These are phyloP conservation scores for Enchytraeus crypticus DNA, from an alignment of 2,888 invertebrate species.

Conservation along the genomic window DNA sequence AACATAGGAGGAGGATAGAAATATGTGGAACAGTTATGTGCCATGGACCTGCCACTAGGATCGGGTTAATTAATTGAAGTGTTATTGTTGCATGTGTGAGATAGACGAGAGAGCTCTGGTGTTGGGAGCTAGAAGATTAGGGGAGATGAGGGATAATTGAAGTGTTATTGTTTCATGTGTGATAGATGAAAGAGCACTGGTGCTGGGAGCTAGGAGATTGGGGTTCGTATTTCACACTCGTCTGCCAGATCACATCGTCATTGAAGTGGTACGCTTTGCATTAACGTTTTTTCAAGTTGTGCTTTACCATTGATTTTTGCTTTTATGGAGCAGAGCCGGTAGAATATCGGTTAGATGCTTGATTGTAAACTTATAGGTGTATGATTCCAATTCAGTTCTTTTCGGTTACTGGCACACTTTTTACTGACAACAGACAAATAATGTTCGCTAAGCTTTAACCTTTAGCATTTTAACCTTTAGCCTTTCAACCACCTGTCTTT, in stretches of 20 bases:
- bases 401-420: no score
- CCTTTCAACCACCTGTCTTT: no score
- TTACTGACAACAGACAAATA: no score
- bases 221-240: constrained; percentile 85
- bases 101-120: constrained; percentile 90
- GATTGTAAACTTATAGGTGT: no score
- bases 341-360: no score
- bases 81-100: constrained; percentile 12
- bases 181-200: constrained; percentile 85
- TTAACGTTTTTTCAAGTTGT: not conserved
- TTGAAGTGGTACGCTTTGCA: constrained; percentile 53
- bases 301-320: not conserved
- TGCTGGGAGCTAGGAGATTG: constrained; percentile 76
- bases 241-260: constrained; percentile 74
- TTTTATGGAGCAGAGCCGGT: not conserved
- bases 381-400: no score
- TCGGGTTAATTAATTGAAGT: no score
- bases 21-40: no score
- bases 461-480: no score
- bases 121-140: constrained; percentile 75
- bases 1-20: no score
- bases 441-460: no score
- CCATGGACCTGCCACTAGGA: no score
- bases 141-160: constrained; percentile 50
- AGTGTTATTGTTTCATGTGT: not conserved